Evolutionary conservation across 2,113 vertebrate species (phyloP).

Genomic region (Halichoeres trimaculatus): DNA sequence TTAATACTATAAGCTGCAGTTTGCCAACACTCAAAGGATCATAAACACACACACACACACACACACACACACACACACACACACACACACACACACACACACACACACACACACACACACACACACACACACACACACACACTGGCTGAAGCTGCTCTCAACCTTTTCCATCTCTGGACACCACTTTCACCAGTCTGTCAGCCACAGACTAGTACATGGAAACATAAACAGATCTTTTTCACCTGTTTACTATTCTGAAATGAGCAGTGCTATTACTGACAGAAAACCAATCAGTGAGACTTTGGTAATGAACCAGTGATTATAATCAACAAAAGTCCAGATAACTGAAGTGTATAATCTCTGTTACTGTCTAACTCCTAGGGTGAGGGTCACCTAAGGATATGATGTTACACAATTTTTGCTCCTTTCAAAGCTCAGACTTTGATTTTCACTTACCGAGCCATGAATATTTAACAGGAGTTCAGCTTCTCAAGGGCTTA

Average conservation of each 20-base stretch:
- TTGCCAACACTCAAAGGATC: constrained; percentile 15
- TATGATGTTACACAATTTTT: not conserved
- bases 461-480: not conserved
- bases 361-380: not conserved
- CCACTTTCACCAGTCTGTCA: not conserved
- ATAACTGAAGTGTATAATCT: not conserved
- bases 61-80: too few species aligned
- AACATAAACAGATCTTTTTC: too few species aligned
- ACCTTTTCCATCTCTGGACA: not conserved
- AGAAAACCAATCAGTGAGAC: not conserved
- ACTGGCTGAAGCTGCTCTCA: constrained; percentile 8
- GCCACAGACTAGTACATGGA: too few species aligned
- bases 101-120: too few species aligned
- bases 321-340: not conserved
- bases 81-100: too few species aligned
- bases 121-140: too few species aligned
- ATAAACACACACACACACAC: too few species aligned
- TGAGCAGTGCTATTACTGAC: not conserved
- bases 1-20: constrained; percentile 28
- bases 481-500: not conserved
- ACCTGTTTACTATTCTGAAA: too few species aligned
- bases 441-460: not conserved
- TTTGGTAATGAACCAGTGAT: not conserved
- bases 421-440: not conserved
- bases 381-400: not conserved